phyloP scores from a whole-genome alignment of 2,797 vertebrate genomes.

The Coluber constrictor region DNA sequence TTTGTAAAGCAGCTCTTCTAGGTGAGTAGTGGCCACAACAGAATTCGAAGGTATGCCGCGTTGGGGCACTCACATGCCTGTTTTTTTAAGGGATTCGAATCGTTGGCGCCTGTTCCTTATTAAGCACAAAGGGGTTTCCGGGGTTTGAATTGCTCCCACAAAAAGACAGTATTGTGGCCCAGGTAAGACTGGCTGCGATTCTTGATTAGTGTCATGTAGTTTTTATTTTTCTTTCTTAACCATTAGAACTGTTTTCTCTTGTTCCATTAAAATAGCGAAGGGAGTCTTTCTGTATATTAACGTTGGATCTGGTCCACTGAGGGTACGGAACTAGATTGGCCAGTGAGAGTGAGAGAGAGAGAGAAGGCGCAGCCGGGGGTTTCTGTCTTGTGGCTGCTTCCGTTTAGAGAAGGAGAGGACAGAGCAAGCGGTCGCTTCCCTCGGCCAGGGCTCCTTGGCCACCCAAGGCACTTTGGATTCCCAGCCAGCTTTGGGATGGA shows the following conservation, averaged over 20 bases:
- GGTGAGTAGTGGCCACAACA: slow-evolving; percentile 74
- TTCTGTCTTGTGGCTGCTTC: not conserved
- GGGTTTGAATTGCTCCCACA: not conserved
- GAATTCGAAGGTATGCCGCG: not conserved
- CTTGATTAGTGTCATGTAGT: not conserved
- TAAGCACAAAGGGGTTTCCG: not conserved
- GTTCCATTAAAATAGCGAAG: not conserved
- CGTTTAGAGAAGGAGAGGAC: not conserved
- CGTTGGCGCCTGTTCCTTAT: not conserved
- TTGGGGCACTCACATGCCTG: not conserved
- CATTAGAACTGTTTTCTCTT: not conserved
- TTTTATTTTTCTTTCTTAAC: not conserved
- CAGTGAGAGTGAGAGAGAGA: not conserved
- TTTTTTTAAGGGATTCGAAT: not conserved
- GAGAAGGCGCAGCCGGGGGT: not conserved
- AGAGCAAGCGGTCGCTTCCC: not conserved
- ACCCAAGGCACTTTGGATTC: not conserved
- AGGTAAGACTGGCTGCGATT: not conserved
- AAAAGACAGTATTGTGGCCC: not conserved
- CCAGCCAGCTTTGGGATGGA: not conserved
- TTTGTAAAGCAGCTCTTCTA: slow-evolving; percentile 97
- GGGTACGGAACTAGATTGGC: not conserved
- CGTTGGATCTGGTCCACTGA: not conserved
- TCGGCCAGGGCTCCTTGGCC: not conserved
- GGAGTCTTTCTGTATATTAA: not conserved